Evolutionary conservation across 1,140 invertebrate genomes (phyloP).

Genomic region (Orchestia grillus): DNA sequence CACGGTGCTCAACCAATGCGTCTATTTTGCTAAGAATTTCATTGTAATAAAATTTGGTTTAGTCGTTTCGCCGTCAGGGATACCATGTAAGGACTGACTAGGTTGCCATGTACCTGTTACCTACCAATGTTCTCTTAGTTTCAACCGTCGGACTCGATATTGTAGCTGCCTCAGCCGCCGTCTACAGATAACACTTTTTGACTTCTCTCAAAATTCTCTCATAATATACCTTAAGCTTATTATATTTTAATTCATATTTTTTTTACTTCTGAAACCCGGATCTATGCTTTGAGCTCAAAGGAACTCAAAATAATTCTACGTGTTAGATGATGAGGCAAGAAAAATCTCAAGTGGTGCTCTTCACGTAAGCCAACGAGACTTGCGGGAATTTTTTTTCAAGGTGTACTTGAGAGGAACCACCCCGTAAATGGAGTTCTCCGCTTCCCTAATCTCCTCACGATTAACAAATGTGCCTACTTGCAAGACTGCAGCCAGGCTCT

Average conservation of each 20-base stretch:
- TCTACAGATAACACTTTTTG: too few relatives aligned
- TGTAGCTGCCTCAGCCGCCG: too few relatives aligned
- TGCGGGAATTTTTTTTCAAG: too few relatives aligned
- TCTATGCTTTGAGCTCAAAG: not conserved
- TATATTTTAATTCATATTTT: not conserved
- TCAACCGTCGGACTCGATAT: not conserved
- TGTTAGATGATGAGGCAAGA: too few relatives aligned
- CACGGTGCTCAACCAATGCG: not conserved
- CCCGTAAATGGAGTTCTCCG: not conserved
- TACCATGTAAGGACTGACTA: too few relatives aligned
- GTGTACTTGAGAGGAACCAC: not conserved
- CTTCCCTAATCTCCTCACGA: not conserved
- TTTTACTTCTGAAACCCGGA: not conserved
- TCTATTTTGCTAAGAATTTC: not conserved
- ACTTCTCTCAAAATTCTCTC: not conserved
- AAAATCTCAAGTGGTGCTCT: too few relatives aligned
- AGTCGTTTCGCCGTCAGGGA: too few relatives aligned
- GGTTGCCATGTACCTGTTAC: not conserved
- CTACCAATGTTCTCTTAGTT: not conserved
- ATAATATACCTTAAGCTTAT: not conserved
- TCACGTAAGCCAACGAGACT: too few relatives aligned
- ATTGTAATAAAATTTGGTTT: too few relatives aligned
- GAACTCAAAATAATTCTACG: too few relatives aligned
- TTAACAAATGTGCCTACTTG: not conserved
- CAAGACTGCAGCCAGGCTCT: not conserved